Base-by-base conservation (phyloP, 1,140 invertebrate species). In the Euglossa dilemma region DNA sequence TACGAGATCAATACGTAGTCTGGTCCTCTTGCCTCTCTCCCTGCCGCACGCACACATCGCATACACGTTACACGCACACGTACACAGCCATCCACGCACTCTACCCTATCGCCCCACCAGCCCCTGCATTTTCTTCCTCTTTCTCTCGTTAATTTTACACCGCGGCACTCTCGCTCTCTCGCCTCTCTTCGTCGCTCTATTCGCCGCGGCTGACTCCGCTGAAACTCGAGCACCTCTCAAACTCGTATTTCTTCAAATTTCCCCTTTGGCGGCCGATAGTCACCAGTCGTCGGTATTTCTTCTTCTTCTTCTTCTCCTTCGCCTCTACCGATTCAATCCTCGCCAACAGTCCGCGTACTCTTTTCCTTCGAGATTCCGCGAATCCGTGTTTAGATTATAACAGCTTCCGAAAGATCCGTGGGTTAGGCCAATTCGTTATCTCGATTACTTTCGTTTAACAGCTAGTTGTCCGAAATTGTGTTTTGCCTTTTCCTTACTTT, bases 1-100 rank as follows among this genome's bases (percentile, higher is more conserved):
- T 83, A 86, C 80, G 90, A 91, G 85, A 91, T 91, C 90, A 91
- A 91, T 91, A 91, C 90, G 85, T 90, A 88, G 86, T 89, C 84
- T 86, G 82, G 83, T 71, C 69, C 77, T 87, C 88, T 71, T 83
- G 64, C 61, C 78, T 64, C 80, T 28, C 75, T 69, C 18, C 56
- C 78, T 12, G 69, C 6, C 11, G 25, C 59, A 57, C 72, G 45
- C 56, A 59, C 56, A 59, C 77, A 59, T 43, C 47, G 25, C 56
- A 61, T 43, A 20, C 56, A 74, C 56, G 6, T n/a, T 63, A 45
- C 54, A 59, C 52, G 28, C 59, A n/a, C 47, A 45, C 18, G 25
- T 70, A n/a, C 73, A 47, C 56, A 70, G n/a, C n/a, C 64, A 59
- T 18, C 14, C 61, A 57, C 67, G 36, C 20, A 18, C 28, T 36